Evolutionary conservation across 2,797 vertebrate species (phyloP).

Genomic region (Amphiprion clarkii): DNA sequence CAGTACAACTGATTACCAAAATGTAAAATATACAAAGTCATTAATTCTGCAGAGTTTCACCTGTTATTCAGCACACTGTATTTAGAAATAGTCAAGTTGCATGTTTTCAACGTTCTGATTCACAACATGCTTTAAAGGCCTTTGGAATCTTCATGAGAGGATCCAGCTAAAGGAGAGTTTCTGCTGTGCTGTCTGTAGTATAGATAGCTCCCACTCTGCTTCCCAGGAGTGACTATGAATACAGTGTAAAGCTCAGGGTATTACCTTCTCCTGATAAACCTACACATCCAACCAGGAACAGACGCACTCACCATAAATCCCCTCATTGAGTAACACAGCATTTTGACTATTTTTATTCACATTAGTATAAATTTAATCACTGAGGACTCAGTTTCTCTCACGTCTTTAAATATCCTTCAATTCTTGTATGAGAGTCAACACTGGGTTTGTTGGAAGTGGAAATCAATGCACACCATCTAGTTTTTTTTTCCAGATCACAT

Average conservation of each 20-base stretch:
- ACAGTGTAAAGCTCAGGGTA: not conserved
- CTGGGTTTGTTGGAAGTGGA: constrained; percentile 10
- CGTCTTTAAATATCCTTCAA: constrained; percentile 1
- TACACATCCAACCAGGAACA: constrained; percentile 38
- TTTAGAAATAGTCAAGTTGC: no score
- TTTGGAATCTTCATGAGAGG: no score
- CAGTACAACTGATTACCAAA: no score
- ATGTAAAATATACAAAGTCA: no score
- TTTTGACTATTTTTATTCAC: constrained; percentile 10
- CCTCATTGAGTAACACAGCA: constrained; percentile 4
- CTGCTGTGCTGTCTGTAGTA: constrained; percentile 2
- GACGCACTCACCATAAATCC: constrained; percentile 24
- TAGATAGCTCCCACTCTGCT: constrained; percentile 8
- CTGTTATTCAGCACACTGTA: no score
- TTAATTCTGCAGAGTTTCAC: no score
- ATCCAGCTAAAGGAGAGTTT: not conserved
- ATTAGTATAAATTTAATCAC: not conserved
- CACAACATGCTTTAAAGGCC: no score
- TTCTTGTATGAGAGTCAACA: not conserved
- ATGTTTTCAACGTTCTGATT: no score
- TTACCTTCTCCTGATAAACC: constrained; percentile 49
- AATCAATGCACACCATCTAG: constrained; percentile 28
- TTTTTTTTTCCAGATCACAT: constrained; percentile 54
- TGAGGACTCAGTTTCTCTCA: not conserved
- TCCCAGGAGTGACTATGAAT: constrained; percentile 22